Evolutionary conservation across 2,888 invertebrate genomes (phyloP).

Genomic region (Agrotis clavis): DNA sequence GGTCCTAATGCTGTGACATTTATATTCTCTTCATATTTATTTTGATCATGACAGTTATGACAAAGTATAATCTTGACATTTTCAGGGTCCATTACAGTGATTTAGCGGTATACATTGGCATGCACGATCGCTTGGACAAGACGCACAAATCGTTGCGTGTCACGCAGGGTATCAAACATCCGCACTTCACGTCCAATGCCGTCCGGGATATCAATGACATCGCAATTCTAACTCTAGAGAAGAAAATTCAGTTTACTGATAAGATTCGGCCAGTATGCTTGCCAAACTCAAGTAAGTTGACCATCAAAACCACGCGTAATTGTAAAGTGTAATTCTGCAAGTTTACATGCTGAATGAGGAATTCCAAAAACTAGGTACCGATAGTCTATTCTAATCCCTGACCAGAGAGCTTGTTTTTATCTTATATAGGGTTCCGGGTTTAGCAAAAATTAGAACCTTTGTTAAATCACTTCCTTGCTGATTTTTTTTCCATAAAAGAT

Average conservation of each 20-base stretch:
- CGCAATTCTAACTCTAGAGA: slow-evolving; percentile 88
- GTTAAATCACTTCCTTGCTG: neutral
- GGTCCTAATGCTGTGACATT: no score
- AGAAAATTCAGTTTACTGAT: slow-evolving; percentile 82
- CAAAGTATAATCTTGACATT: neutral
- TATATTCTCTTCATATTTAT: no score
- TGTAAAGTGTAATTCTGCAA: neutral
- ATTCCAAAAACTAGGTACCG: neutral
- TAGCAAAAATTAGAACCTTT: neutral
- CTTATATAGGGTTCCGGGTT: neutral
- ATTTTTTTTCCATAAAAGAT: neutral
- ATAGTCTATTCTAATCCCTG: no score
- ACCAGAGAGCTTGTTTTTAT: no score
- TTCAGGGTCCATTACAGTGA: slow-evolving; percentile 83
- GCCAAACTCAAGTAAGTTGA: slow-evolving; percentile 75
- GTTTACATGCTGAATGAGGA: neutral
- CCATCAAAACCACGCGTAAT: neutral
- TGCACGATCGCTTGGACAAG: slow-evolving; percentile 87
- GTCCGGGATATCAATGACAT: slow-evolving; percentile 91
- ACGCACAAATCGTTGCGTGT: slow-evolving; percentile 75
- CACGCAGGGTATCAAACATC: slow-evolving; percentile 84
- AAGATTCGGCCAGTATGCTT: slow-evolving; percentile 90
- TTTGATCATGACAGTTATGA: no score
- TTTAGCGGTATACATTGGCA: slow-evolving; percentile 86
- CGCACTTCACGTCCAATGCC: slow-evolving; percentile 88